Evolutionary conservation across 1,140 invertebrate genomes (phyloP), one percentile per base, ranked within the genome.

Genomic region (Saxidomus purpurata): DNA sequence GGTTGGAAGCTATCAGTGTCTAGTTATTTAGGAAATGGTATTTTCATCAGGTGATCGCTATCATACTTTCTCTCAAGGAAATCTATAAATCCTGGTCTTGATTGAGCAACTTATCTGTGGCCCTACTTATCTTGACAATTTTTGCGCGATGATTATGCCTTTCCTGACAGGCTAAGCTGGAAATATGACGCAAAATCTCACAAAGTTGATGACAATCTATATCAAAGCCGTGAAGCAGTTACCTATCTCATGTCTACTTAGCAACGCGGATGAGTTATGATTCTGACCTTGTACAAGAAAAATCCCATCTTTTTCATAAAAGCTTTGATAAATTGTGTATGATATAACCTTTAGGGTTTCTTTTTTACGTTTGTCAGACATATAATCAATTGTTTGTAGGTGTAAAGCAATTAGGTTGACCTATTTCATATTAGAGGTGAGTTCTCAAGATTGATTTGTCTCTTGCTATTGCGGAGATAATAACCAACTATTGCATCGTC

Each of bases 1-100:
- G 43, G 76, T 55, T 36, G 9, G 47, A 19, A 79, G n/a, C 31
- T 79, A 79, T 79, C 76, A 49, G n/a, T 40, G 31, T 69, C 61
- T 43, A 77, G 84, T 87, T 81, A 88, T 81, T 81, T 81, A 88
- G 86, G 86, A 88, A 88, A 81, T 81, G 86, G 76, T 88, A 88
- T 81, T 80, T 88, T 88, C 86, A 88, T 88, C 76, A 80, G 71
- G 34, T 71, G 86, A 88, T 88, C 28, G n/a, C 40, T 79, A 88
- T 88, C 77, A 28, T n/a, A 71, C 43, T 77, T 55, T 36, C 31
- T 28, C 47, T 74, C 63, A 38, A 2, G 55, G 47, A 81, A 88
- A 80, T 88, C 86, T 88, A 88, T 80, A 88, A 80, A 88, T 88
- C 63, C 86, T 38, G 49, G 77, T 79, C 76, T 80, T 80, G 86